Evolutionary conservation across 2,888 invertebrate species (phyloP).

Genomic region (Stenoptilia bipunctidactyla): DNA sequence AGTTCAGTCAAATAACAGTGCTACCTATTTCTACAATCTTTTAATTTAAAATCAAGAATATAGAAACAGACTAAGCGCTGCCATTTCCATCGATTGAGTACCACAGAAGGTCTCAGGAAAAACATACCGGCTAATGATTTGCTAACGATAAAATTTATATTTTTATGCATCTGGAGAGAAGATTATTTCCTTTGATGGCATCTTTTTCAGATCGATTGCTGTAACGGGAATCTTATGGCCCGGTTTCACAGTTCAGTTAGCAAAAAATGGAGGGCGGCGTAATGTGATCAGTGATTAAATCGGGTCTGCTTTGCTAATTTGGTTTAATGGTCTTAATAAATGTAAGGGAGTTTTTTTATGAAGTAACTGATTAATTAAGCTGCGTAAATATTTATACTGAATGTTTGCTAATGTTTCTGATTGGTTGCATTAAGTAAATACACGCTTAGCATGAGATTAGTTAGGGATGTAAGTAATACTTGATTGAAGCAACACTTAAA

Average conservation of each 20-base stretch:
- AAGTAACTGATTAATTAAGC: too few species aligned
- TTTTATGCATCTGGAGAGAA: conserved; percentile 51
- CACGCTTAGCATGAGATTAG: too few species aligned
- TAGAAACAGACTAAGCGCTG: neutral
- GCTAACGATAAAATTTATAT: conserved; percentile 69
- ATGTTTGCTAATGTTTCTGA: too few species aligned
- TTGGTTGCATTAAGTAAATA: too few species aligned
- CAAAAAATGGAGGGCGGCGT: neutral
- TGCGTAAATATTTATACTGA: too few species aligned
- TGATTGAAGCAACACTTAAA: too few species aligned
- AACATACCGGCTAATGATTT: conserved; percentile 63
- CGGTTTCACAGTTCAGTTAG: conserved; percentile 2
- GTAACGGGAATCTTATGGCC: conserved; percentile 18
- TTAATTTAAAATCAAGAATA: too few species aligned
- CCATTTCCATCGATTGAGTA: neutral
- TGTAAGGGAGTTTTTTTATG: too few species aligned
- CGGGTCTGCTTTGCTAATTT: neutral
- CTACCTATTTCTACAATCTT: too few species aligned
- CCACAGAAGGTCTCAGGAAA: conserved; percentile 31
- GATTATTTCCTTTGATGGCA: conserved; percentile 65
- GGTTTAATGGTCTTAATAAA: neutral
- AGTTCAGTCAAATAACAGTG: too few species aligned
- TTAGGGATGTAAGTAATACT: too few species aligned
- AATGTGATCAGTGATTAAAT: neutral
- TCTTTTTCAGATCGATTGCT: conserved; percentile 33